A percentile compares a stretch with the other conserved stretches of the same genome.
Conservation (phyloP, 2,113 vertebrate species). For the Pangasianodon gigas region DNA sequence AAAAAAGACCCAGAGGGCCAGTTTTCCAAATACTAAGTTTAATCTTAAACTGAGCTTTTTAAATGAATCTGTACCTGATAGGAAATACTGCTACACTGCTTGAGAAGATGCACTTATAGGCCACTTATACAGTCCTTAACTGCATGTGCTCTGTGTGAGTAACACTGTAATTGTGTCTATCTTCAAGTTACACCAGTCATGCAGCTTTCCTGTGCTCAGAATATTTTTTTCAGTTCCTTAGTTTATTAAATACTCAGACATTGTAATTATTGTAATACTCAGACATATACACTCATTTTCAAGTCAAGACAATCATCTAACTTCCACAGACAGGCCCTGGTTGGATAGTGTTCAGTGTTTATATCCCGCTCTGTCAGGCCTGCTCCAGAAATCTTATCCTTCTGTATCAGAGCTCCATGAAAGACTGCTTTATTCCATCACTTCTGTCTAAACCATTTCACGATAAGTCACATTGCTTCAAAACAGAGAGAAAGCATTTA, state of each 20-base stretch:
- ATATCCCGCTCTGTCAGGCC: conserved; percentile 38
- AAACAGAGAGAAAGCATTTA: conserved; percentile 53
- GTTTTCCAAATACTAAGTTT: not conserved
- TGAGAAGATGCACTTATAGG: not conserved
- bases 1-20: not conserved
- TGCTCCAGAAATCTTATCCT: conserved; percentile 51
- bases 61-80: not conserved
- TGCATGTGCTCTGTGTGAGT: not conserved
- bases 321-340: conserved; percentile 21
- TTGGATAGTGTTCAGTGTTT: conserved; percentile 41
- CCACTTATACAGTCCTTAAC: not conserved
- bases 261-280: conserved; percentile 27
- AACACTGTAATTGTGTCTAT: conserved; percentile 25
- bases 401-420: conserved; percentile 40
- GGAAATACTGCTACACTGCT: not conserved
- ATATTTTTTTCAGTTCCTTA: not conserved
- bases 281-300: conserved; percentile 38
- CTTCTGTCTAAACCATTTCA: conserved; percentile 48
- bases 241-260: conserved; percentile 25
- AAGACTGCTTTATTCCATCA: conserved; percentile 57
- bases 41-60: not conserved
- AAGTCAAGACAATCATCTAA: conserved; percentile 38
- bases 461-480: conserved; percentile 48
- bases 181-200: conserved; percentile 32
- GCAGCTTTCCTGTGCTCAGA: not conserved